These are phyloP conservation scores for Onthophagus sagittarius DNA, from an alignment of 2,888 invertebrate species.

Conservation along the genomic window DNA sequence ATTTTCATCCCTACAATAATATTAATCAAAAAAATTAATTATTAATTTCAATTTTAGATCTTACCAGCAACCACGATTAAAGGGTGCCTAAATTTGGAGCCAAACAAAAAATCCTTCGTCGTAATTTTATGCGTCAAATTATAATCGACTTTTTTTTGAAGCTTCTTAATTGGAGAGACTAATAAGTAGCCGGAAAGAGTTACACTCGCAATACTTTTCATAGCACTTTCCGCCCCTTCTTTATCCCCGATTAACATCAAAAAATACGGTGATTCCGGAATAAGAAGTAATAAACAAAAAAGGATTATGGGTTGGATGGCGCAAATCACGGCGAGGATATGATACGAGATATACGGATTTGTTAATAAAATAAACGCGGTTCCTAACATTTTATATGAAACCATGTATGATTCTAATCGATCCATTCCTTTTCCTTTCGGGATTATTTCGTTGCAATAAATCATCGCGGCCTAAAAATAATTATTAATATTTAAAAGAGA, in stretches of 20 bases:
- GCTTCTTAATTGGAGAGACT: conserved; percentile 44
- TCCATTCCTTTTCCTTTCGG: conserved; percentile 50
- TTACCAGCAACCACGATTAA: conserved; percentile 24
- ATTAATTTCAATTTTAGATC: not conserved
- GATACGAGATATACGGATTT: conserved; percentile 45
- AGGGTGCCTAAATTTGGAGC: conserved; percentile 23
- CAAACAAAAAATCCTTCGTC: conserved; percentile 38
- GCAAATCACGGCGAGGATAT: conserved; percentile 40
- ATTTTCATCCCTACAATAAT: conserved; percentile 52
- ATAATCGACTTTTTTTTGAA: conserved; percentile 40
- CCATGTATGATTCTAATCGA: conserved; percentile 39
- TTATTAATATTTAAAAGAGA: not conserved
- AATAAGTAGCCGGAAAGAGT: conserved; percentile 38
- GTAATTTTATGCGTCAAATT: conserved; percentile 41
- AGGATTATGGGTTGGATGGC: conserved; percentile 42
- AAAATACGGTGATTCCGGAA: conserved; percentile 51
- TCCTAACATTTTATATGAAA: conserved; percentile 45
- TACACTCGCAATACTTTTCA: conserved; percentile 39
- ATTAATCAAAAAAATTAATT: not conserved
- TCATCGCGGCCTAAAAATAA: conserved; percentile 41
- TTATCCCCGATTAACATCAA: conserved; percentile 44
- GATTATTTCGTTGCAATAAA: conserved; percentile 46
- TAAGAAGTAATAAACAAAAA: conserved; percentile 42
- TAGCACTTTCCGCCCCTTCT: conserved; percentile 38
- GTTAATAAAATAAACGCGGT: conserved; percentile 43